A percentile compares a stretch with the other conserved stretches of the same genome.
Conservation (phyloP, 1,140 invertebrate genomes). For the Zeugodacus cucurbitae region DNA sequence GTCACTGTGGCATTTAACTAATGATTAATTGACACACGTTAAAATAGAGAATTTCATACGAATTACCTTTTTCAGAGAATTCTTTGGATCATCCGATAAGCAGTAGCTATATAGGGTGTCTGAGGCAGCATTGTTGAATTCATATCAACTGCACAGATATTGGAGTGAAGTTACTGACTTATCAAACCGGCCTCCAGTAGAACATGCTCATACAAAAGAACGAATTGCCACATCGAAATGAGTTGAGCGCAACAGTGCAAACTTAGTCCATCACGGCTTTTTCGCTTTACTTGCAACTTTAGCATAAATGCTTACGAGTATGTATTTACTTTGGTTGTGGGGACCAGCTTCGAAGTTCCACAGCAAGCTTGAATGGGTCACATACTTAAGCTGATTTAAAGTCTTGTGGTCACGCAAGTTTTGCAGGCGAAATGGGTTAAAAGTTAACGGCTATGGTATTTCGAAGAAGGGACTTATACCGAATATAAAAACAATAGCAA, state of each 20-base stretch:
- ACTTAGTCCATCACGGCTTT: not conserved
- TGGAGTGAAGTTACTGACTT: too few relatives aligned
- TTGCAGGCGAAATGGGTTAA: constrained; percentile 14
- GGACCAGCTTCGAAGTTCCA: not conserved
- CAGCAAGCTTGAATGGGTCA: not conserved
- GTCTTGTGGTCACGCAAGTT: constrained; percentile 20
- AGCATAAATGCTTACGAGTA: not conserved
- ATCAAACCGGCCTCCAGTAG: too few relatives aligned
- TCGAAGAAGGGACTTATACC: not conserved
- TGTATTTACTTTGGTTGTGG: not conserved
- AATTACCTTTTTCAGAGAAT: too few relatives aligned
- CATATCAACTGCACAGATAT: too few relatives aligned
- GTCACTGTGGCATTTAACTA: too few relatives aligned
- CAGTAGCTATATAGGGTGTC: too few relatives aligned
- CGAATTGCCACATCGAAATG: not conserved
- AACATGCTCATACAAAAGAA: not conserved
- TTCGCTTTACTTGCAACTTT: not conserved
- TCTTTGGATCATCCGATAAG: too few relatives aligned
- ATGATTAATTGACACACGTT: too few relatives aligned
- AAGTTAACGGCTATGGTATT: not conserved
- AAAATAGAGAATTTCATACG: too few relatives aligned
- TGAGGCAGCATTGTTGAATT: too few relatives aligned
- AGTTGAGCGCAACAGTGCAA: not conserved
- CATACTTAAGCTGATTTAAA: constrained; percentile 29
- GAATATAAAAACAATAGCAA: not conserved